Conservation (phyloP, 2,113 vertebrate genomes). For the Philantomba maxwellii region DNA sequence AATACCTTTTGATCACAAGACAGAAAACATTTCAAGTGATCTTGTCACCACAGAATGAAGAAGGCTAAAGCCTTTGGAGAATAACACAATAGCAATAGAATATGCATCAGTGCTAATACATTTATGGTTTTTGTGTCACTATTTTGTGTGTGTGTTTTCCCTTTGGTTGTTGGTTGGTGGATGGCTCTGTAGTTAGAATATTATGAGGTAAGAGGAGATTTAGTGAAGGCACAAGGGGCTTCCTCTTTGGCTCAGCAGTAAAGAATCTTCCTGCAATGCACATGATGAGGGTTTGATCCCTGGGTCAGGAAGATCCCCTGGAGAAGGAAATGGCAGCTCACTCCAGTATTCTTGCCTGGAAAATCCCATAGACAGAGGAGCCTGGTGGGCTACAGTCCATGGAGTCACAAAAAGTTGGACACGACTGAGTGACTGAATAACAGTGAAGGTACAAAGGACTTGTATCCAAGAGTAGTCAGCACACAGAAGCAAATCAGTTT, state of each 20-base stretch:
- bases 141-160: background rate
- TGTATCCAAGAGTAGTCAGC: background rate
- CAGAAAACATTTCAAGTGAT: constrained; percentile 1
- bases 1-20: background rate
- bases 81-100: background rate
- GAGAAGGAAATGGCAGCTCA: background rate
- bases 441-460: background rate
- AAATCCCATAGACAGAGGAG: background rate
- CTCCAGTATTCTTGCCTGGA: background rate
- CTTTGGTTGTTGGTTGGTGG: background rate
- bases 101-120: background rate
- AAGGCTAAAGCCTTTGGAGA: background rate
- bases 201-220: background rate
- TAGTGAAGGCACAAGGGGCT: background rate
- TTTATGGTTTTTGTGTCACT: background rate
- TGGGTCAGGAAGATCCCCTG: background rate
- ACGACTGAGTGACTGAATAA: background rate
- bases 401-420: background rate
- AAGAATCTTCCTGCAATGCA: background rate
- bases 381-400: background rate
- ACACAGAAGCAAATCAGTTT: background rate
- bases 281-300: background rate
- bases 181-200: background rate
- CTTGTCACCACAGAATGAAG: background rate
- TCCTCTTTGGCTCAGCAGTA: background rate